A percentile compares a stretch with the other conserved stretches of the same genome.
Conservation (phyloP, 2,113 vertebrate genomes). For the Vireo altiloquus region DNA sequence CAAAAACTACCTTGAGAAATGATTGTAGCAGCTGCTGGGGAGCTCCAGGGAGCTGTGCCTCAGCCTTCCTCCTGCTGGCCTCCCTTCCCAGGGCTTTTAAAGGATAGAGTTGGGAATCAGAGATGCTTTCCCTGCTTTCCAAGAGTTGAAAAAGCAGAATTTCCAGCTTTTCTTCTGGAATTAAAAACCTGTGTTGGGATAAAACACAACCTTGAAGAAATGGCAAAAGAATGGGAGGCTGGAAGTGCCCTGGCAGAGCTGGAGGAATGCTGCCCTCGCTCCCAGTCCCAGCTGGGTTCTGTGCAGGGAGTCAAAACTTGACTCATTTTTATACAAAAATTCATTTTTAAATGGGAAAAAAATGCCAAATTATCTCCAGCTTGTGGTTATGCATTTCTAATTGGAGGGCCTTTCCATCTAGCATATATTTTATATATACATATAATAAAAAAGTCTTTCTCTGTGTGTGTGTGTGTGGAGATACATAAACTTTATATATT, state of each 20-base stretch:
- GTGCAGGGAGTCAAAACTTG: background rate
- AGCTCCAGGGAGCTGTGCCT: background rate
- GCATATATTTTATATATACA: conserved; percentile 23
- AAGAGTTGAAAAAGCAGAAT: background rate
- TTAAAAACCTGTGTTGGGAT: background rate
- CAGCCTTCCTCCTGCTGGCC: background rate
- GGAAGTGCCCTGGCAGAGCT: background rate
- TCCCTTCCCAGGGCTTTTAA: background rate
- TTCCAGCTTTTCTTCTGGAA: background rate
- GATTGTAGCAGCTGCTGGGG: background rate
- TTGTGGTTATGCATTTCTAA: background rate
- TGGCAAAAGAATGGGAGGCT: background rate
- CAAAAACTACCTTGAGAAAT: background rate
- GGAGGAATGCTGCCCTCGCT: background rate
- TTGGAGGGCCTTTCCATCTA: background rate
- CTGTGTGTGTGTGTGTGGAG: background rate
- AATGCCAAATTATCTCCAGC: background rate
- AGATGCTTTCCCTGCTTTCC: background rate
- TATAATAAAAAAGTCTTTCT: conserved; percentile 12
- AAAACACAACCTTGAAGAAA: background rate
- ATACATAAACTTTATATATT: background rate
- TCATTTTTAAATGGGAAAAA: background rate
- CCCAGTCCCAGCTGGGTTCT: background rate
- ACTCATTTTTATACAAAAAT: background rate
- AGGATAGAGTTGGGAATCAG: background rate